Conservation (phyloP, 2,113 vertebrate genomes). For the Archilochus colubris region DNA sequence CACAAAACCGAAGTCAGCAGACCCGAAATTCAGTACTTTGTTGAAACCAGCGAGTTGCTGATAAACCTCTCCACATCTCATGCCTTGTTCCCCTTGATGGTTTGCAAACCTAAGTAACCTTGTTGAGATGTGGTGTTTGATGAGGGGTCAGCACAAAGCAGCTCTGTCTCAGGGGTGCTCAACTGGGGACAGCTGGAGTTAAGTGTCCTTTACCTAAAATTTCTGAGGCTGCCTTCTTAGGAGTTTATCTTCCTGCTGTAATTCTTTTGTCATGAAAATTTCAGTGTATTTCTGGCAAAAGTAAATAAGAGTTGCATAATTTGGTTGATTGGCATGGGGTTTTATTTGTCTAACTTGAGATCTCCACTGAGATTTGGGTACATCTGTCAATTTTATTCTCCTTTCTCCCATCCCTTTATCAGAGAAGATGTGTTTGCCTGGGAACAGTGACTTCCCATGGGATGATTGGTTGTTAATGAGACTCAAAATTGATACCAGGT, state of each 20-base stretch:
- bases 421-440: not conserved
- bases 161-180: accelerated
- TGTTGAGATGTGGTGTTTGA: not conserved
- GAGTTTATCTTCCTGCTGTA: not conserved
- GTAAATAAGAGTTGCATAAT: not conserved
- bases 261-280: not conserved
- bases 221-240: not conserved
- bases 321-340: not conserved
- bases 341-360: not conserved
- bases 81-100: not conserved
- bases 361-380: not conserved
- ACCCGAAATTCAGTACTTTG: too few species aligned
- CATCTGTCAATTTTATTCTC: not conserved
- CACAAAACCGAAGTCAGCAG: too few species aligned
- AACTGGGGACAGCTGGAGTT: not conserved
- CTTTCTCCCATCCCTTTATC: not conserved
- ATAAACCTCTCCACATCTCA: not conserved
- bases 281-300: not conserved
- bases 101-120: not conserved
- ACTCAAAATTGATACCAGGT: not conserved
- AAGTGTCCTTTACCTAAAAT: not conserved
- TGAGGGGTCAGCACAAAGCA: accelerated
- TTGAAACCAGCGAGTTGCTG: not conserved
- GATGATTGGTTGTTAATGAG: not conserved
- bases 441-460: not conserved